Evolutionary conservation across 2,113 vertebrate genomes (phyloP).

Genomic region (Ceyx margarethae): DNA sequence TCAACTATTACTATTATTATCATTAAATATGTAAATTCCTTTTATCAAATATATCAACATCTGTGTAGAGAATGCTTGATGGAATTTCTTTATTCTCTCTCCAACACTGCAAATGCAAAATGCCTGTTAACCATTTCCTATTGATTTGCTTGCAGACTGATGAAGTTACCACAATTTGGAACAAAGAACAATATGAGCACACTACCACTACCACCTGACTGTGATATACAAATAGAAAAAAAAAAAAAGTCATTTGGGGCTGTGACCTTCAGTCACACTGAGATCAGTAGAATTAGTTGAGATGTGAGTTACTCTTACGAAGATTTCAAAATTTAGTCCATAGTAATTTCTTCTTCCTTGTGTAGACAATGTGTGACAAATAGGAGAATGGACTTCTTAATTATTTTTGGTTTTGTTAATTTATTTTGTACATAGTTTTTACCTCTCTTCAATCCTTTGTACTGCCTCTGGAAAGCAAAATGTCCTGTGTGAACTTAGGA

Average conservation of each 20-base stretch:
- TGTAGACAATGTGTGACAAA: background rate
- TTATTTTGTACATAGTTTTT: background rate
- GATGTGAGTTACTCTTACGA: background rate
- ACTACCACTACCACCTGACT: background rate
- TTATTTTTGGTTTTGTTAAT: fast-evolving
- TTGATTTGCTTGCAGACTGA: background rate
- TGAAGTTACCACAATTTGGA: background rate
- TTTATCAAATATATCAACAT: background rate
- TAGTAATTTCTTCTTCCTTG: background rate
- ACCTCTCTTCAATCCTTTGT: background rate
- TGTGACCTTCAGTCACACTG: background rate
- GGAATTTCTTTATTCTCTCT: background rate
- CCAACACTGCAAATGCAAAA: background rate
- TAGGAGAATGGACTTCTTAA: background rate
- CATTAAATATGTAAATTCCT: background rate
- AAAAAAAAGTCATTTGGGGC: background rate
- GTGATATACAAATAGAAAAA: background rate
- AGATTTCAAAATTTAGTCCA: background rate
- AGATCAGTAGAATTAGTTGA: background rate
- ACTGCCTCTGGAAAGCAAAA: background rate
- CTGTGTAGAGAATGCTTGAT: background rate
- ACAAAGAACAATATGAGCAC: background rate
- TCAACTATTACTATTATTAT: no score
- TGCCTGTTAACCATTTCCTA: background rate
- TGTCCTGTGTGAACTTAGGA: fast-evolving